A percentile compares a stretch with the other conserved stretches of the same genome.
phyloP scores from a whole-genome alignment of 1,140 invertebrate species.

The Dolichoris vasculosae region DNA sequence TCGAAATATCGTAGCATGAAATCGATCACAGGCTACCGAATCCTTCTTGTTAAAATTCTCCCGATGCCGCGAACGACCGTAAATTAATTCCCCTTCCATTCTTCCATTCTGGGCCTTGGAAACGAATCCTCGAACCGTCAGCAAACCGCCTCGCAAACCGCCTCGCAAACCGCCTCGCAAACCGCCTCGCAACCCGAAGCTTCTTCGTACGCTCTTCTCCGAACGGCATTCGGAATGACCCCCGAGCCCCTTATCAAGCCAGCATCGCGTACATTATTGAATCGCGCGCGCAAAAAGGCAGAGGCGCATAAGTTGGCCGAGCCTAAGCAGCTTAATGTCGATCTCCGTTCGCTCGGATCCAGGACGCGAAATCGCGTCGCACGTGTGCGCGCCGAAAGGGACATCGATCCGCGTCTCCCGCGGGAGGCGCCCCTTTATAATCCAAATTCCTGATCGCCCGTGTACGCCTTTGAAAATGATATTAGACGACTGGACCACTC shows the following conservation, averaged over 20 bases:
- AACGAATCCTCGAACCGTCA: neutral
- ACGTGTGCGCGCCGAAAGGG: slow-evolving; percentile 1
- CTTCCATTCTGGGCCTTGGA: neutral
- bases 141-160: no score
- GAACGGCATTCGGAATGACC: neutral
- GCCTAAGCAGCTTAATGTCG: slow-evolving; percentile 51
- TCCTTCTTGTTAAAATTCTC: neutral
- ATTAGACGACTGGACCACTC: neutral
- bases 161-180: no score
- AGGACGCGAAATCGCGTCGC: slow-evolving; percentile 18
- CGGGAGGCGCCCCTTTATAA: slow-evolving; percentile 31
- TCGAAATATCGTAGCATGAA: neutral
- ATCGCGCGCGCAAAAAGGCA: slow-evolving; percentile 35
- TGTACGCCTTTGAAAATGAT: slow-evolving; percentile 11
- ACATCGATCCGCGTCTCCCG: slow-evolving; percentile 28
- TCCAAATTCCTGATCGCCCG: slow-evolving; percentile 41
- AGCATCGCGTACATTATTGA: slow-evolving; percentile 57
- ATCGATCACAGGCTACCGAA: neutral
- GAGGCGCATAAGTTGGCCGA: slow-evolving; percentile 17
- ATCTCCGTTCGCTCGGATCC: slow-evolving; percentile 4
- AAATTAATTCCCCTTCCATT: neutral
- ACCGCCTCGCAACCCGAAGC: neutral
- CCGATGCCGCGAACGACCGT: neutral
- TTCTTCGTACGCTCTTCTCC: neutral
- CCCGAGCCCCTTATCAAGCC: slow-evolving; percentile 55